Conservation (phyloP, 2,888 invertebrate species). For the Germaria angustata region DNA sequence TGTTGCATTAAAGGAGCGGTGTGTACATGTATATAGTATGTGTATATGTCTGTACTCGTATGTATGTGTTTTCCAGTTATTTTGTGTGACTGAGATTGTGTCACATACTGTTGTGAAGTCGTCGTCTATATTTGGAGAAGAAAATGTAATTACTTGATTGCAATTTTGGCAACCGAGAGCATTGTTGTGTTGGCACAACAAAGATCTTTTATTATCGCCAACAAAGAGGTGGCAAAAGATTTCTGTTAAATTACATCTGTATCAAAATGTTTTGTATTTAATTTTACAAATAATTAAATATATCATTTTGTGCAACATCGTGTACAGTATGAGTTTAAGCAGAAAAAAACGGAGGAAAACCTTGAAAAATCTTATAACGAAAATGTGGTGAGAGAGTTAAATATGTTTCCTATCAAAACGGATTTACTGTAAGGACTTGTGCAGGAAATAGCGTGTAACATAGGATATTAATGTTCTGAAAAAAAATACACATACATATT, state of each 20-base stretch:
- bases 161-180: conserved; percentile 52
- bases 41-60: too few species aligned
- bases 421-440: not conserved
- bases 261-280: conserved; percentile 24
- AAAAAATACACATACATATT: too few species aligned
- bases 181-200: conserved; percentile 45
- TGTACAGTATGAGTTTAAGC: not conserved
- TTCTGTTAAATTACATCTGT: conserved; percentile 50
- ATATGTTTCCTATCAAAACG: too few species aligned
- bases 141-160: conserved; percentile 62
- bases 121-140: conserved; percentile 19
- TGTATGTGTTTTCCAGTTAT: too few species aligned
- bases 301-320: conserved; percentile 17
- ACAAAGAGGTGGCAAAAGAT: conserved; percentile 55
- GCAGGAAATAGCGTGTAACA: too few species aligned
- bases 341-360: not conserved
- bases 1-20: too few species aligned
- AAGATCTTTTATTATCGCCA: conserved; percentile 26
- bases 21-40: too few species aligned
- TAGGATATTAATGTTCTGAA: too few species aligned
- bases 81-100: conserved; percentile 1
- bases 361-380: conserved; percentile 2
- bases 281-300: conserved; percentile 39
- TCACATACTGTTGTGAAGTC: conserved; percentile 3
- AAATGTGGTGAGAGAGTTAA: too few species aligned